Evolutionary conservation across 1,140 invertebrate genomes (phyloP), one percentile per base, ranked within the genome.

Genomic region (Ptiloglossa arizonensis): DNA sequence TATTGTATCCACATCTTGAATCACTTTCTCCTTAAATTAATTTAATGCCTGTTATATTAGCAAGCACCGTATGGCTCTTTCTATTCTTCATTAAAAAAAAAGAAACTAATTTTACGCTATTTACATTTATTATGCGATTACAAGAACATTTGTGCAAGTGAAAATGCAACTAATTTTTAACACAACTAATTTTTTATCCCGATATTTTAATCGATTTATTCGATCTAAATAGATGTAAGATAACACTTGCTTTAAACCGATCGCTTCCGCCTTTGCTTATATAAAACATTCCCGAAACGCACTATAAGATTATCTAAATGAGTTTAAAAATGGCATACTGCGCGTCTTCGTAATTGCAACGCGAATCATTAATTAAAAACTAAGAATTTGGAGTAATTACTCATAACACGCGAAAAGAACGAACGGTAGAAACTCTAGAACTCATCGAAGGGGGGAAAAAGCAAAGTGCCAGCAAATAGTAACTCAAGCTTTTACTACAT

Each of bases 341-440:
- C 17, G 57, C 15, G n/a, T 27, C 46, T 41, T 52, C 19, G 19
- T 73, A 41, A 73, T 54, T 73, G 2, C 19, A 71, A 41, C 6
- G 11, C 8, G 24, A 29, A 38, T 63, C 24, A 13, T 66, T 73
- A 64, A 73, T 66, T 64, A 44, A 19, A n/a, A 22, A 66, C 15
- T 48, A 35, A 29, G 22, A 72, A 50, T 72, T 38, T 50, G n/a
- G 44, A 59, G n/a, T 66, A 54, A 73, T 73, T 66, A 29, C 19
- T 29, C 1, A 19, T 11, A 35, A 13, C 24, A 54, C 6, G 24
- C 24, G 5, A 29, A 38, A 62, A 6, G 38, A 19, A 17, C 3
- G 11, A 5, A 22, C 5, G 5, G 13, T n/a, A 8, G 27, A 32
- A 41, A 57, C 1, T 5, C 41, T 11, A 13, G 41, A 2, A 11